phyloP scores from a whole-genome alignment of 2,888 invertebrate genomes.

The Chironomus riparius region DNA sequence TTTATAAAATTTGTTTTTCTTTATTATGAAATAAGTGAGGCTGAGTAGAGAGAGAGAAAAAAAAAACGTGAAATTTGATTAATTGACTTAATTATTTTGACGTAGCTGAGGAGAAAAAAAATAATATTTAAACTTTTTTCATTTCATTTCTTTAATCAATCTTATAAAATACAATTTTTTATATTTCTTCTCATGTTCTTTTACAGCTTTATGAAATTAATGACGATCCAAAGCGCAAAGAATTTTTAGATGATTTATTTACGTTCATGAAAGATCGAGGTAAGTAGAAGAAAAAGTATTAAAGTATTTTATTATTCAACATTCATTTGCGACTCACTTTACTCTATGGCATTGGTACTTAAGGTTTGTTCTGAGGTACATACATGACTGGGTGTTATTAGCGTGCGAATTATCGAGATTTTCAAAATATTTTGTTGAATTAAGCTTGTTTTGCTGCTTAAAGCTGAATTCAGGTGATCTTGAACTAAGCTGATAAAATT shows the following conservation, averaged over 20 bases:
- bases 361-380: too few relatives aligned
- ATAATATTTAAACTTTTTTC: conserved; percentile 4
- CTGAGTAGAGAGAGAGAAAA: too few relatives aligned
- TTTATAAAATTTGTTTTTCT: neutral
- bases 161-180: conserved; percentile 7
- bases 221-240: conserved; percentile 27
- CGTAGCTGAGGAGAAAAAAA: neutral
- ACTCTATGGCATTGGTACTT: neutral
- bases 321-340: neutral
- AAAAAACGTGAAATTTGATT: conserved; percentile 14
- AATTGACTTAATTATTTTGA: conserved; percentile 18
- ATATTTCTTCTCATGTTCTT: neutral
- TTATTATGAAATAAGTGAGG: neutral
- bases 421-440: too few relatives aligned
- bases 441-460: too few relatives aligned
- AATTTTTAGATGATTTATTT: conserved; percentile 27
- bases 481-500: too few relatives aligned
- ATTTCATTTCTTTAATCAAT: conserved; percentile 12
- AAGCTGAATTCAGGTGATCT: too few relatives aligned
- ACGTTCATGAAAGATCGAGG: conserved; percentile 27
- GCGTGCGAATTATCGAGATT: too few relatives aligned
- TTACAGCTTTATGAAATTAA: conserved; percentile 28
- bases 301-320: neutral
- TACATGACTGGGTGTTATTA: too few relatives aligned
- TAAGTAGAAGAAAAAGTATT: neutral